Evolutionary conservation across 2,888 invertebrate genomes (phyloP).

Genomic region (Campaea margaritaria): DNA sequence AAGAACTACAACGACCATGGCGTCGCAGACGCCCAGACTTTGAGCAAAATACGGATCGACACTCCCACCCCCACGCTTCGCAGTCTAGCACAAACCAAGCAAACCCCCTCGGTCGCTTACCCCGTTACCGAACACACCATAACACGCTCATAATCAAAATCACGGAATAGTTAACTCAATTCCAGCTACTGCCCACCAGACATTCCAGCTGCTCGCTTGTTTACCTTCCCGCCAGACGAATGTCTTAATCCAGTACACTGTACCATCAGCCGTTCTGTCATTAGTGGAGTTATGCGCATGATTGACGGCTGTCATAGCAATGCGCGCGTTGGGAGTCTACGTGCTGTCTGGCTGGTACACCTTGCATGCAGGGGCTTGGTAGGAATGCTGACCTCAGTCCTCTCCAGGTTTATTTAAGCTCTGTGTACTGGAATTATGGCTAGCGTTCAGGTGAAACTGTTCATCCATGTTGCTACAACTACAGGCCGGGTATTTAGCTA

Average conservation of each 20-base stretch:
- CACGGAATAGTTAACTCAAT: slow-evolving; percentile 5
- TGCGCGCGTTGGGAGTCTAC: slow-evolving; percentile 8
- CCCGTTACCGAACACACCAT: slow-evolving; percentile 1
- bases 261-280: slow-evolving; percentile 9
- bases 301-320: slow-evolving; percentile 20
- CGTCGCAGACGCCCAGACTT: no score
- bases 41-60: no score
- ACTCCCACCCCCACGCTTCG: no score
- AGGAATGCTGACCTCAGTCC: neutral
- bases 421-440: no score
- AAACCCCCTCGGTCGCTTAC: neutral
- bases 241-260: slow-evolving; percentile 9
- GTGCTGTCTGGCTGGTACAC: slow-evolving; percentile 17
- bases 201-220: slow-evolving; percentile 8
- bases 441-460: no score
- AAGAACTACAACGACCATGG: no score
- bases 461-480: no score
- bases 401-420: no score
- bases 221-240: slow-evolving; percentile 7
- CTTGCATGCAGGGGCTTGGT: slow-evolving; percentile 5
- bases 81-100: neutral
- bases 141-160: neutral
- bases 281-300: slow-evolving; percentile 1
- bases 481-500: no score
- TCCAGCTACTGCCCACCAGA: slow-evolving; percentile 13